Conservation (phyloP, 2,113 vertebrate species). For the Tychaedon coryphoeus region DNA sequence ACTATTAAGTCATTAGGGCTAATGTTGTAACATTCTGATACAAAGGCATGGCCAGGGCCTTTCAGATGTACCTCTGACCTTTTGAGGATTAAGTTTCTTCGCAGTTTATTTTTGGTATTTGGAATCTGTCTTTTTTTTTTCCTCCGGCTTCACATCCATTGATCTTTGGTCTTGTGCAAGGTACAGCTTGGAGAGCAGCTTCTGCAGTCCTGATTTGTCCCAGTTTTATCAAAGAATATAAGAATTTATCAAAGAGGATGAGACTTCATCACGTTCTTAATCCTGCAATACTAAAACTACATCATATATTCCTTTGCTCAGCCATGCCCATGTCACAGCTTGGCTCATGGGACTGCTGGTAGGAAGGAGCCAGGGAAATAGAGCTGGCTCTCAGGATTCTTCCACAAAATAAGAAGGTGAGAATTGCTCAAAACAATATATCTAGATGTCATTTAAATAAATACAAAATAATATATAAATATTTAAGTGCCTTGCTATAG, state of each 20-base stretch:
- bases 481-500: not conserved
- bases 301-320: not conserved
- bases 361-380: not conserved
- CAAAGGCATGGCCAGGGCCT: constrained; percentile 25
- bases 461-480: not conserved
- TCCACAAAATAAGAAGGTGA: not conserved
- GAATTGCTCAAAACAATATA: not conserved
- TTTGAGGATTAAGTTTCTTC: constrained; percentile 54
- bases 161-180: not conserved
- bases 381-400: not conserved
- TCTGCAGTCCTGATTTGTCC: not conserved
- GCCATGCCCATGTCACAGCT: not conserved
- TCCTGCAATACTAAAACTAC: not conserved
- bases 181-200: not conserved
- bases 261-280: not conserved
- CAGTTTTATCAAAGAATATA: not conserved
- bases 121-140: not conserved
- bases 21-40: constrained; percentile 63
- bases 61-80: constrained; percentile 55
- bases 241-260: not conserved
- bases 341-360: not conserved
- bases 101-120: constrained; percentile 48
- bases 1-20: constrained; percentile 59
- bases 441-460: not conserved
- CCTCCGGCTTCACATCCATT: not conserved